A percentile compares a stretch with the other conserved stretches of the same genome.
phyloP scores from a whole-genome alignment of 2,888 invertebrate species.

The Trisateles emortualis region DNA sequence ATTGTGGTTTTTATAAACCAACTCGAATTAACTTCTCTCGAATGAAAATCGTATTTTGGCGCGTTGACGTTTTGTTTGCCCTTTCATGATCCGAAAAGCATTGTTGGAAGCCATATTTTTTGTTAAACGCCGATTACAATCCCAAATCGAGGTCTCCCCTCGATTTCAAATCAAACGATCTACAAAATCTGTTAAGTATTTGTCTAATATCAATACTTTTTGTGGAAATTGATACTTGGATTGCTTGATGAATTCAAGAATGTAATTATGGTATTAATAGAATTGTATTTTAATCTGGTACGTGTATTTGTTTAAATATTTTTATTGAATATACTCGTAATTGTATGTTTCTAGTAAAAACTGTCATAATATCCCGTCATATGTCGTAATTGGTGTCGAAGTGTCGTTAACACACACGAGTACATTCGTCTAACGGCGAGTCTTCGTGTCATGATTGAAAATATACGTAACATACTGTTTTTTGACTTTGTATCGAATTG shows the following conservation, averaged over 20 bases:
- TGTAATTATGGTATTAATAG: slow-evolving; percentile 6
- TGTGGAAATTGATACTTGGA: slow-evolving; percentile 27
- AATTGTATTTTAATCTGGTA: not conserved
- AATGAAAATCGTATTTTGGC: slow-evolving; percentile 15
- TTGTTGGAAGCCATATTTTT: slow-evolving; percentile 32
- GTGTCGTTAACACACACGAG: too few relatives aligned
- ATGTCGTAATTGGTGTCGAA: too few relatives aligned
- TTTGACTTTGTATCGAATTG: too few relatives aligned
- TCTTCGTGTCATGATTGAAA: too few relatives aligned
- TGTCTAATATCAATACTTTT: slow-evolving; percentile 35
- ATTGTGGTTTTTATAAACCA: not conserved
- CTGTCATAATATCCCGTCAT: too few relatives aligned
- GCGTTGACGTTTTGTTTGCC: slow-evolving; percentile 23
- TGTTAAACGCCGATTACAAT: slow-evolving; percentile 30
- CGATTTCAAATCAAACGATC: slow-evolving; percentile 22
- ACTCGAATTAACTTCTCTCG: not conserved
- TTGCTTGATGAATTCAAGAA: slow-evolving; percentile 11
- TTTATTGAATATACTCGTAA: too few relatives aligned
- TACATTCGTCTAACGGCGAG: too few relatives aligned
- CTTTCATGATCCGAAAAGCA: slow-evolving; percentile 33
- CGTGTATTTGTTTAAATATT: too few relatives aligned
- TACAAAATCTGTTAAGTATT: slow-evolving; percentile 34
- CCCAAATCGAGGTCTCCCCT: slow-evolving; percentile 27
- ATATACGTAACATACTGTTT: too few relatives aligned
- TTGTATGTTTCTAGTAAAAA: too few relatives aligned